Percentiles rank a stretch among this genome's conserved stretches.
Conservation (phyloP, 2,113 vertebrate genomes). For the Enhydra lutris region DNA sequence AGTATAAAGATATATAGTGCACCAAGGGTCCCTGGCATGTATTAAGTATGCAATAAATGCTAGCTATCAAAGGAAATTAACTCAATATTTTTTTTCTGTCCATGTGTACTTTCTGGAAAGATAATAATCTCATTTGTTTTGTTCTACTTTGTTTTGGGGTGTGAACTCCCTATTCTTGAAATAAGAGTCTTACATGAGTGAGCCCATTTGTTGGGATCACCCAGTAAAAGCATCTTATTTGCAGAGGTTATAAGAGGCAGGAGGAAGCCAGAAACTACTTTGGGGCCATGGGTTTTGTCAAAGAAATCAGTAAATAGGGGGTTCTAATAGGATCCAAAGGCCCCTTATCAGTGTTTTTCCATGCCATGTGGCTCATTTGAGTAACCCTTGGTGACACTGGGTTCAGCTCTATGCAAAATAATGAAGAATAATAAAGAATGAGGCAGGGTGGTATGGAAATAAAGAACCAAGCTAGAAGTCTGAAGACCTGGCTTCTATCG, state of each 20-base stretch:
- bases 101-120: background rate
- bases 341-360: background rate
- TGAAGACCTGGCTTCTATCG: background rate
- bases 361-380: background rate
- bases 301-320: background rate
- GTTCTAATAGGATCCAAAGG: background rate
- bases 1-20: background rate
- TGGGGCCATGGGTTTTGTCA: background rate
- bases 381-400: background rate
- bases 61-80: background rate
- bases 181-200: background rate
- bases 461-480: background rate
- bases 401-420: background rate
- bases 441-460: background rate
- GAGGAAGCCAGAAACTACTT: background rate
- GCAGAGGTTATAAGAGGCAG: background rate
- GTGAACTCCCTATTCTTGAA: background rate
- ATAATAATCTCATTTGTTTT: background rate
- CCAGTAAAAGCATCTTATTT: background rate
- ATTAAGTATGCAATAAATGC: background rate
- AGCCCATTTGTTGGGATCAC: background rate
- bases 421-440: background rate
- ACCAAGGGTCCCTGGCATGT: background rate
- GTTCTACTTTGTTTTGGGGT: slow-evolving; percentile 1
- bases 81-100: background rate